These are phyloP conservation scores for Indicator indicator DNA, from an alignment of 2,113 vertebrate genomes.

Conservation along the genomic window DNA sequence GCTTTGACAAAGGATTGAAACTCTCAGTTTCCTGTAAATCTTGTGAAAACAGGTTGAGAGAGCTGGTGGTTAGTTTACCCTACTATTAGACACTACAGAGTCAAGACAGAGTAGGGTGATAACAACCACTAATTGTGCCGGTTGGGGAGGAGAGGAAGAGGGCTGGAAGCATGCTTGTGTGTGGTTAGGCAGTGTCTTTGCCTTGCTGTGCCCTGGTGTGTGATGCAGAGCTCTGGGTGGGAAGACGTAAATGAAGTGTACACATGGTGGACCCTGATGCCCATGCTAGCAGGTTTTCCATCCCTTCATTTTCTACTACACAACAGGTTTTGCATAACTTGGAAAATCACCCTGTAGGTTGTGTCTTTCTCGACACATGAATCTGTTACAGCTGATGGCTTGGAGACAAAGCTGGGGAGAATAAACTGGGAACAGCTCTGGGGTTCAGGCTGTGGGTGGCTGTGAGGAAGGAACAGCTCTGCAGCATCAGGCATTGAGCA, in stretches of 20 bases:
- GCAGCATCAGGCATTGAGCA: neutral
- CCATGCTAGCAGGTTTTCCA: neutral
- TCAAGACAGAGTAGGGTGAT: neutral
- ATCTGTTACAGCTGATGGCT: neutral
- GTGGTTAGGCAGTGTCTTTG: accelerated
- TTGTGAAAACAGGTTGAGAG: neutral
- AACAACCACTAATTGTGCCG: neutral
- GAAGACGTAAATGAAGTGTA: neutral
- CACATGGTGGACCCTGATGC: accelerated
- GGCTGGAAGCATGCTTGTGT: neutral
- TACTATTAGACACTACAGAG: neutral
- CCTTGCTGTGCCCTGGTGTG: neutral
- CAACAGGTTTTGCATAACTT: neutral
- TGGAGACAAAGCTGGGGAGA: neutral
- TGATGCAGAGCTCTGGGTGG: neutral
- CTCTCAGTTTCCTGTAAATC: neutral
- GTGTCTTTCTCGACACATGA: neutral
- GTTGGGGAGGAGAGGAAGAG: neutral
- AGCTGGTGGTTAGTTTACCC: neutral
- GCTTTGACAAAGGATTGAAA: neutral
- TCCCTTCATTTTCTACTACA: neutral
- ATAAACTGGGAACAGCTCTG: neutral
- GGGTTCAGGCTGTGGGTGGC: neutral
- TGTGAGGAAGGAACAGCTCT: neutral
- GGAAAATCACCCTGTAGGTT: neutral